Evolutionary conservation across 2,113 vertebrate species (phyloP).

Genomic region (Tupaia tana): DNA sequence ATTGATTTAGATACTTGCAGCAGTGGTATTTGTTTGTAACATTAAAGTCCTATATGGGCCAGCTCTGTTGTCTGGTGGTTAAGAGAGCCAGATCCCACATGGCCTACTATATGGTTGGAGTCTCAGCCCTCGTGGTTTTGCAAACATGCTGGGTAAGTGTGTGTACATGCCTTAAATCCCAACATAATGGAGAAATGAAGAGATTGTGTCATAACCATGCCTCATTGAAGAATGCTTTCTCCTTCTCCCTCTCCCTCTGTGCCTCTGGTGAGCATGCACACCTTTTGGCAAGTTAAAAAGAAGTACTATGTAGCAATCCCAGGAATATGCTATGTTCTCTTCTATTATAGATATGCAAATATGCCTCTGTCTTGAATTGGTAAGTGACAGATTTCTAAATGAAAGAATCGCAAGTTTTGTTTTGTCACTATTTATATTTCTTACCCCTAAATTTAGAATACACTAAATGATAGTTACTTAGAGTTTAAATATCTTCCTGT

Average conservation of each 20-base stretch:
- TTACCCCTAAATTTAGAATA: conserved; percentile 12
- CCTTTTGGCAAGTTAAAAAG: too few species aligned
- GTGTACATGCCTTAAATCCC: too few species aligned
- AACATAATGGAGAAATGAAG: too few species aligned
- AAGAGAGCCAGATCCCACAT: too few species aligned
- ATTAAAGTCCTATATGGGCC: conserved; percentile 54
- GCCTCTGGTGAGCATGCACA: too few species aligned
- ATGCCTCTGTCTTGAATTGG: conserved; percentile 8
- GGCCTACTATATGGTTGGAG: too few species aligned
- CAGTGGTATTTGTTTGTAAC: conserved; percentile 71
- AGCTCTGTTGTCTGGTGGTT: too few species aligned
- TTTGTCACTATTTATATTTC: conserved; percentile 23
- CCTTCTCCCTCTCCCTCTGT: too few species aligned
- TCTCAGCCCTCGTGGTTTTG: too few species aligned
- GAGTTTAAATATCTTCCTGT: background rate
- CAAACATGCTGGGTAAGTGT: too few species aligned
- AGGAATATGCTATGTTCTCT: background rate
- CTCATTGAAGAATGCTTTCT: too few species aligned
- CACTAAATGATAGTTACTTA: background rate
- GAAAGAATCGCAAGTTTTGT: conserved; percentile 15
- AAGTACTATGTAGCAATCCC: conserved; percentile 59
- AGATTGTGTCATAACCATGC: too few species aligned
- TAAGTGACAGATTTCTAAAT: background rate
- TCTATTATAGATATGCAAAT: background rate
- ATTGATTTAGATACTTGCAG: conserved; percentile 44